phyloP scores from a whole-genome alignment of 2,888 invertebrate species.

The Sarcophaga subvicina region DNA sequence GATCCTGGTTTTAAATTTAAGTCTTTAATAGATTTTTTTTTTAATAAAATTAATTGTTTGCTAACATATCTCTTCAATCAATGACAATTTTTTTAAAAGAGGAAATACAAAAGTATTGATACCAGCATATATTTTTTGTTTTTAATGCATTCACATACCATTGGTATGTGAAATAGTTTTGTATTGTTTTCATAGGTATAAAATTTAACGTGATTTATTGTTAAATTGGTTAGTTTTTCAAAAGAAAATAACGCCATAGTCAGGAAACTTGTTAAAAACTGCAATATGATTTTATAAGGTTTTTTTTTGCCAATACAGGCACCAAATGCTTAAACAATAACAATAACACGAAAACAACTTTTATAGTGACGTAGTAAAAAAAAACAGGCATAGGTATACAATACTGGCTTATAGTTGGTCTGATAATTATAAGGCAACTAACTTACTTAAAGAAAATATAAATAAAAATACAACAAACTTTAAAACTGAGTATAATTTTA shows the following conservation, averaged over 20 bases:
- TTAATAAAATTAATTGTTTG: no score
- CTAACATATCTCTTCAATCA: no score
- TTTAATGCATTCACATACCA: not conserved
- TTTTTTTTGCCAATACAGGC: not conserved
- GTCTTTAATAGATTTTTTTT: no score
- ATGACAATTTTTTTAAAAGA: no score
- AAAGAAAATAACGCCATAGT: not conserved
- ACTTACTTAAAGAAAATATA: no score
- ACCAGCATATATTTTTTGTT: no score
- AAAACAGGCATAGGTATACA: no score
- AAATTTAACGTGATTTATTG: conserved; percentile 38
- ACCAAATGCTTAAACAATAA: not conserved
- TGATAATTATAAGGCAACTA: no score
- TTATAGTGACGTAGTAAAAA: not conserved
- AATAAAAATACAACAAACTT: no score
- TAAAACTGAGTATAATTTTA: not conserved
- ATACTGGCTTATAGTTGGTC: no score
- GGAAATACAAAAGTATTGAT: no score
- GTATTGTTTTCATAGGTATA: conserved; percentile 27
- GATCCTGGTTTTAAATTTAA: no score
- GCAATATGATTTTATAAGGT: not conserved
- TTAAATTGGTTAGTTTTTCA: conserved; percentile 31
- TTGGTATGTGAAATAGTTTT: conserved; percentile 3
- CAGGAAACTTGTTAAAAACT: conserved; percentile 48
- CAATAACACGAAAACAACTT: not conserved